Evolutionary conservation across 2,888 invertebrate genomes (phyloP).

Genomic region (Campoplex nolae): DNA sequence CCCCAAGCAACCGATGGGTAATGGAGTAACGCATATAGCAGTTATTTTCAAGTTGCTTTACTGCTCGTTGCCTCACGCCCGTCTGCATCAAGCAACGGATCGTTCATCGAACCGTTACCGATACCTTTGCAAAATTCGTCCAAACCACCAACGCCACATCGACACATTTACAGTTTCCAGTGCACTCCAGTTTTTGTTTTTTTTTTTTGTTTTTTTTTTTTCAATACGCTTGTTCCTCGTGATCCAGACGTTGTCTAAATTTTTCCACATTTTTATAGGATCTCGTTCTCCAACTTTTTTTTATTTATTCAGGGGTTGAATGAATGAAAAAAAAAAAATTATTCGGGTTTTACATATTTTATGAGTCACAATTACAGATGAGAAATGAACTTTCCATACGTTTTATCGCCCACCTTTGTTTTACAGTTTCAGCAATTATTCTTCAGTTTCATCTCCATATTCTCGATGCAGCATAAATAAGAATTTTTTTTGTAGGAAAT

Average conservation of each 20-base stretch:
- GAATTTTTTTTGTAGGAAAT: no score
- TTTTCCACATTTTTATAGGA: background rate
- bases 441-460: no score
- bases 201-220: background rate
- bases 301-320: background rate
- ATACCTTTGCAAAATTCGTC: slow-evolving; percentile 68
- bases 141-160: slow-evolving; percentile 41
- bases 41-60: slow-evolving; percentile 30
- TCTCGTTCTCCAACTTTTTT: no score
- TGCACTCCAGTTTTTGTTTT: slow-evolving; percentile 7
- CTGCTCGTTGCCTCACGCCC: slow-evolving; percentile 46
- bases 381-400: no score
- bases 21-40: slow-evolving; percentile 9
- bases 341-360: no score
- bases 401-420: no score
- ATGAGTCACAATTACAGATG: no score
- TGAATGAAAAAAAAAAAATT: background rate
- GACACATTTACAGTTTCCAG: slow-evolving; percentile 49
- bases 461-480: no score
- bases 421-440: no score
- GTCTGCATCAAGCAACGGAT: slow-evolving; percentile 62
- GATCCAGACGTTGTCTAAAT: background rate
- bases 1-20: background rate
- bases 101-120: slow-evolving; percentile 71
- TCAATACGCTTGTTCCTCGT: background rate